These are phyloP conservation scores for Sciaenops ocellatus DNA, from an alignment of 2,797 vertebrate species.

Conservation along the genomic window DNA sequence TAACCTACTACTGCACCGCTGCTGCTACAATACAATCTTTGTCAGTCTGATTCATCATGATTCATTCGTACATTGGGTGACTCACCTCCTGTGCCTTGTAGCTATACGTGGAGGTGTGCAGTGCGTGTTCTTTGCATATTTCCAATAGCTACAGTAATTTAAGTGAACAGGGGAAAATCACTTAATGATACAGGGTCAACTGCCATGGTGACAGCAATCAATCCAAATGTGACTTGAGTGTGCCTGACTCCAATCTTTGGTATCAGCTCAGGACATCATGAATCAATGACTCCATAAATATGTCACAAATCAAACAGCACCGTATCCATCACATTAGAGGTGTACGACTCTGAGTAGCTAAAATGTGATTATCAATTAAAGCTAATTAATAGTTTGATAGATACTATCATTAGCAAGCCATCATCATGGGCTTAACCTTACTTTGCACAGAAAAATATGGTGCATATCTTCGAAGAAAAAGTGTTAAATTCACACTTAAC, in stretches of 20 bases:
- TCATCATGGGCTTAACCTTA: not conserved
- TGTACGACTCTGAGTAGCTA: not conserved
- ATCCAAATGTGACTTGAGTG: not conserved
- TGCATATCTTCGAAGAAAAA: not conserved
- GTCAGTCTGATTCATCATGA: not conserved
- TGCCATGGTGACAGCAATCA: not conserved
- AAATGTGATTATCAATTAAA: conserved; percentile 23
- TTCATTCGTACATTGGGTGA: not conserved
- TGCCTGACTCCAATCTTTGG: conserved; percentile 9
- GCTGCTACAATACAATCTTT: not conserved
- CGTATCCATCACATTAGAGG: conserved; percentile 20
- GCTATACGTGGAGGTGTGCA: not conserved
- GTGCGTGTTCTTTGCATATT: not conserved
- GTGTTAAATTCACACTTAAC: not conserved
- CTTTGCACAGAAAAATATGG: not conserved
- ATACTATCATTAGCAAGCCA: not conserved
- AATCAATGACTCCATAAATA: conserved; percentile 27
- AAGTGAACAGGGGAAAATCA: not conserved
- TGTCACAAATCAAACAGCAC: not conserved
- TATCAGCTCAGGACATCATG: conserved; percentile 20
- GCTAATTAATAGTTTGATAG: conserved; percentile 12
- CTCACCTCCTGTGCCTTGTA: not conserved
- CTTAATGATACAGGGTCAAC: not conserved
- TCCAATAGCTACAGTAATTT: not conserved
- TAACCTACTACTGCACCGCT: not conserved